These are phyloP conservation scores for Ceratosolen fusciceps DNA, from an alignment of 1,140 invertebrate species.

Conservation along the genomic window DNA sequence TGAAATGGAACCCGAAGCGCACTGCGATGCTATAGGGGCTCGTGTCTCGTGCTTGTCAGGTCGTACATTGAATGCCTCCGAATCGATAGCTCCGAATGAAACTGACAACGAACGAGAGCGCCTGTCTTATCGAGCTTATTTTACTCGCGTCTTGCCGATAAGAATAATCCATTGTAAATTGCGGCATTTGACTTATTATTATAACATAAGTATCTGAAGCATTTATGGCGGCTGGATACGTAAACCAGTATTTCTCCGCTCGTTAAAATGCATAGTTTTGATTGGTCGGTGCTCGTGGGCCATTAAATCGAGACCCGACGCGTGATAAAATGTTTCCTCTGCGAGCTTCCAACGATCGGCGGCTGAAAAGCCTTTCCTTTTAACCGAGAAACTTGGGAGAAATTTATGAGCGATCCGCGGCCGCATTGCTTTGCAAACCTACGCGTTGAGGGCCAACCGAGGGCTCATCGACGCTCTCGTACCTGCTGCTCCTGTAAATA, in stretches of 20 bases:
- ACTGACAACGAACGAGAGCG: neutral
- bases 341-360: neutral
- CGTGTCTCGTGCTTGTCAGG: neutral
- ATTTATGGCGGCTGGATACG: neutral
- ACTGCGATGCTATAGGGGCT: neutral
- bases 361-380: neutral
- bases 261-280: conserved; percentile 19
- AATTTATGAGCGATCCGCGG: conserved; percentile 32
- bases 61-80: neutral
- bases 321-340: conserved; percentile 2
- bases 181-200: neutral
- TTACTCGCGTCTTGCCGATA: neutral
- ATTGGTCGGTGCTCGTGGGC: neutral
- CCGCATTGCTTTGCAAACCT: conserved; percentile 20
- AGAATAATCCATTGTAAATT: neutral
- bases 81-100: neutral
- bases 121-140: neutral
- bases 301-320: neutral
- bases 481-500: conserved; percentile 30
- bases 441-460: neutral
- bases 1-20: neutral
- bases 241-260: neutral
- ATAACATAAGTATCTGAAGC: neutral
- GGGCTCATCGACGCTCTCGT: conserved; percentile 31
- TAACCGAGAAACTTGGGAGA: conserved; percentile 9